A percentile compares a stretch with the other conserved stretches of the same genome.
Conservation (phyloP, 2,113 vertebrate genomes). For the Symphodus melops region DNA sequence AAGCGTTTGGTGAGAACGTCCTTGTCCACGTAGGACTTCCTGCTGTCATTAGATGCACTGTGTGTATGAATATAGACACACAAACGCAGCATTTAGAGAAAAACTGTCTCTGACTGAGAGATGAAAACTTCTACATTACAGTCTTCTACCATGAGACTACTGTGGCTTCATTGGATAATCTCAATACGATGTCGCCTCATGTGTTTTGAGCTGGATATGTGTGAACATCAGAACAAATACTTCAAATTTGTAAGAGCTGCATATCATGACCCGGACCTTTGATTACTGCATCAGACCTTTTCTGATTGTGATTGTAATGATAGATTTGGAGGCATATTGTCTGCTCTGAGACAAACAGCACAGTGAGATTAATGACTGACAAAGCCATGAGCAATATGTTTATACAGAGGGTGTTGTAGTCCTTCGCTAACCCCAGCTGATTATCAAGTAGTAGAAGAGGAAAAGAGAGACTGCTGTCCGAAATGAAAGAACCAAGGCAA, state of each 20-base stretch:
- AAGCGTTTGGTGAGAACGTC: too few relatives aligned
- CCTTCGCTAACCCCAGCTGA: neutral
- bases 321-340: slow-evolving; percentile 36
- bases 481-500: neutral
- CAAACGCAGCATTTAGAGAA: slow-evolving; percentile 9
- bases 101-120: slow-evolving; percentile 5
- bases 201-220: neutral
- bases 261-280: neutral
- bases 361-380: neutral
- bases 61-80: neutral
- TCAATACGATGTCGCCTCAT: neutral
- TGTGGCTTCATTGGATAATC: neutral
- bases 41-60: neutral
- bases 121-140: too few relatives aligned
- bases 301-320: slow-evolving; percentile 50
- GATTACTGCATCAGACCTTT: neutral
- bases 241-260: neutral
- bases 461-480: neutral
- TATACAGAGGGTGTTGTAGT: neutral
- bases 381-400: neutral
- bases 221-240: neutral
- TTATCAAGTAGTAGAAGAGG: neutral
- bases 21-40: neutral
- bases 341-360: slow-evolving; percentile 11
- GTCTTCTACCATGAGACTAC: too few relatives aligned